A percentile compares a stretch with the other conserved stretches of the same genome.
phyloP scores from a whole-genome alignment of 2,888 invertebrate genomes.

The Cephalotes varians region DNA sequence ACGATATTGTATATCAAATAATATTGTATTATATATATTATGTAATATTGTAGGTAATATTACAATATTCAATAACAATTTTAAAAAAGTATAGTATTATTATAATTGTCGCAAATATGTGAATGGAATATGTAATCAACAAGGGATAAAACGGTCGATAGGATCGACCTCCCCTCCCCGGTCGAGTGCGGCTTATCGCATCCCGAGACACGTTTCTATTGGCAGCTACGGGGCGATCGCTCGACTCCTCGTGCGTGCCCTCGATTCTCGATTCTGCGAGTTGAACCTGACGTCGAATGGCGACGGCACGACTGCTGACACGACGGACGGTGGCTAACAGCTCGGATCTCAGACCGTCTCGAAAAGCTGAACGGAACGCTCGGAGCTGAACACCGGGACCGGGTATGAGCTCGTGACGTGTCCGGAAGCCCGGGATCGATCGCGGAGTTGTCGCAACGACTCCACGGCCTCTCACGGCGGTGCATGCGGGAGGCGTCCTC shows the following conservation, averaged over 20 bases:
- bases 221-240: constrained; percentile 42
- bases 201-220: constrained; percentile 61
- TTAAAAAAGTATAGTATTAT: too few relatives aligned
- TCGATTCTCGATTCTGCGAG: constrained; percentile 52
- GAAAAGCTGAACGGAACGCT: constrained; percentile 14
- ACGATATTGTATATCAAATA: too few relatives aligned
- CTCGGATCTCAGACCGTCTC: constrained; percentile 24
- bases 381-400: neutral
- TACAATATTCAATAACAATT: too few relatives aligned
- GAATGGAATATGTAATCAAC: neutral
- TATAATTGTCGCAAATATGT: neutral
- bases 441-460: neutral
- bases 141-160: constrained; percentile 7
- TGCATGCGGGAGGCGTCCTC: neutral
- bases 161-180: neutral
- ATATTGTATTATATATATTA: too few relatives aligned
- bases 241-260: neutral
- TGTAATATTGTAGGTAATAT: too few relatives aligned
- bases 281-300: constrained; percentile 69
- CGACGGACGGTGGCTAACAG: constrained; percentile 32
- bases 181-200: too few relatives aligned
- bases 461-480: neutral
- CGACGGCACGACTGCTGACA: constrained; percentile 28
- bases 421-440: neutral
- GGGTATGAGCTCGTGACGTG: neutral